Conservation (phyloP, 2,888 invertebrate species). For the Sinhomidia bicolor region DNA sequence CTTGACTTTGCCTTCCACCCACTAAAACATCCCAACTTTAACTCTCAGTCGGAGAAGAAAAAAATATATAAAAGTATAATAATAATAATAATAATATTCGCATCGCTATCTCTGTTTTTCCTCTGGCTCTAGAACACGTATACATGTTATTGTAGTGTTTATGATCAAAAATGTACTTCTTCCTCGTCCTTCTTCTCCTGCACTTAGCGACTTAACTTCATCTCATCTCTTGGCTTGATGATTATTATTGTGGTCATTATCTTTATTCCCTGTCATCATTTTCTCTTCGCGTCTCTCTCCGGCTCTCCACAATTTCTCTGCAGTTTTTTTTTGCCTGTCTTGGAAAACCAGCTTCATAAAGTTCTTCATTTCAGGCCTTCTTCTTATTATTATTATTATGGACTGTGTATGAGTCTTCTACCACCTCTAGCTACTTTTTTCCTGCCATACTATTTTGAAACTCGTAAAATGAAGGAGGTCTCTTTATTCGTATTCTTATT, state of each 20-base stretch:
- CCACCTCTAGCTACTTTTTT: too few relatives aligned
- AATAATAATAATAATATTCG: too few relatives aligned
- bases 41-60: background rate
- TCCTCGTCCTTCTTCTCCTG: background rate
- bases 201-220: background rate
- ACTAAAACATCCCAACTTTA: background rate
- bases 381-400: background rate
- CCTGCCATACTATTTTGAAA: too few relatives aligned
- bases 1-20: background rate
- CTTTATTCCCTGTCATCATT: conserved; percentile 14
- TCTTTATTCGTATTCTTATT: too few relatives aligned
- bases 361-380: background rate
- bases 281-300: background rate
- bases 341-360: background rate
- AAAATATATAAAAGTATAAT: too few relatives aligned
- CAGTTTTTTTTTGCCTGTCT: background rate
- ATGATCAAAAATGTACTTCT: background rate
- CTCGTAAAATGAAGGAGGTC: too few relatives aligned
- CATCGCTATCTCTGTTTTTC: background rate
- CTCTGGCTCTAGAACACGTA: background rate
- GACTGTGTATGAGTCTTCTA: too few relatives aligned
- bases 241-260: conserved; percentile 30
- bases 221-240: background rate
- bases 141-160: background rate
- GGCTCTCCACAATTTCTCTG: background rate